Conservation (phyloP, 2,888 invertebrate genomes). For the Omphaloscelis lunosa region DNA sequence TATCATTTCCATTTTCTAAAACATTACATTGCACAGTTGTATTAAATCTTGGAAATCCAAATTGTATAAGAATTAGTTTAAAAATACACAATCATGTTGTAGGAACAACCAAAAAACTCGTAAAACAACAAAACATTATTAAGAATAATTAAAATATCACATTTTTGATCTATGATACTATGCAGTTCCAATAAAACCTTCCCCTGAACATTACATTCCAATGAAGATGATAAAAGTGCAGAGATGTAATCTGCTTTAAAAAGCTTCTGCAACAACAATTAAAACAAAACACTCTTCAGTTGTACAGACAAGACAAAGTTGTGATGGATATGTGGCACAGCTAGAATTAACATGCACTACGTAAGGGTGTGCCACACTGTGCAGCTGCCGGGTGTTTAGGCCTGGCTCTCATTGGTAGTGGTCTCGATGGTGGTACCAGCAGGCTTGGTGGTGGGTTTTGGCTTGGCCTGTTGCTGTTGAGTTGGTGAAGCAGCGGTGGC, state of each 20-base stretch:
- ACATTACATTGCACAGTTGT: conserved; percentile 58
- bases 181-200: conserved; percentile 82
- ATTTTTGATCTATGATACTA: conserved; percentile 87
- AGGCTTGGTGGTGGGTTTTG: conserved; percentile 81
- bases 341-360: conserved; percentile 85
- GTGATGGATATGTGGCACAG: conserved; percentile 80
- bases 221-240: conserved; percentile 69
- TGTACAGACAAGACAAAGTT: conserved; percentile 80
- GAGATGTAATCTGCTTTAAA: conserved; percentile 68
- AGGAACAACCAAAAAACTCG: conserved; percentile 71
- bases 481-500: conserved; percentile 73
- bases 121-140: conserved; percentile 80
- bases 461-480: conserved; percentile 79
- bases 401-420: conserved; percentile 89
- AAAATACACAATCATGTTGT: conserved; percentile 71
- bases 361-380: conserved; percentile 78
- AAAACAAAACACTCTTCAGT: conserved; percentile 83
- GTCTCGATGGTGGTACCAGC: conserved; percentile 85
- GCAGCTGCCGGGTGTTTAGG: conserved; percentile 77
- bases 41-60: conserved; percentile 50
- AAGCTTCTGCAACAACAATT: conserved; percentile 77
- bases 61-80: conserved; percentile 61
- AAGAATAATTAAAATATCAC: conserved; percentile 87
- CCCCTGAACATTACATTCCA: conserved; percentile 73
- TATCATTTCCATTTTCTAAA: conserved; percentile 72